Base-by-base conservation (phyloP, 2,888 invertebrate genomes). In the Pelosia muscerda region DNA sequence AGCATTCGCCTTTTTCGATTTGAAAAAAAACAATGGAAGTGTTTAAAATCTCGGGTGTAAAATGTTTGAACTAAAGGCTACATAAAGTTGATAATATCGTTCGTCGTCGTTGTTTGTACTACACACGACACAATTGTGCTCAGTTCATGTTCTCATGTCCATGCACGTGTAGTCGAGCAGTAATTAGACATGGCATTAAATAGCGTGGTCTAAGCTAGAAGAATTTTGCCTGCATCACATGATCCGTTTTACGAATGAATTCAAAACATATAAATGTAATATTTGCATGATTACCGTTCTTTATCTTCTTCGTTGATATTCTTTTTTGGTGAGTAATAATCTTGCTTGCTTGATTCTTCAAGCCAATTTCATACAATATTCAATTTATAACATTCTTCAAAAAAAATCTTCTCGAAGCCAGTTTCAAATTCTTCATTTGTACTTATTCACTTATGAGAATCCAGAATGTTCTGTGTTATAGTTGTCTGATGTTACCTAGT, bases 161-260 rank as follows among this genome's bases (percentile, higher is more conserved):
- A 15, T 28, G 42, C 66, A 66, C 61, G 66, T 66, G 66, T 55
- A 10, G 10, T 10, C 38, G 13, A 13, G 2, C 11, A 38, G 38
- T 28, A 66, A 61, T 61, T 56, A 61, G 28, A 61, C 61, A 60
- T 61, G 42, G 56, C 61, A 56, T 61, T 54, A 8, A 22, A 8
- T 54, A 9, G 8, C 23, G 15, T 42, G 64, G 64, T 57, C n/a
- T 42, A 64, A 64, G 42, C 3, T 49, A 49, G 4, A 42, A 42
- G 64, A 63, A 34, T 63, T 11, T 38, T 9, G 34, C 15, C 10
- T 8, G 4, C 0, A 13, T 6, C 3, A 22, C 2, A 8, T 4
- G 5, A 59, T 38, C 38, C 15, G 3, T n/a, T 15, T 13, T 31
- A 2, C 13, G 28, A 28, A 11, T n/a, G 4, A 8, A 11, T 26